Evolutionary conservation across 2,113 vertebrate species (phyloP), one percentile per base, ranked within the genome.

Genomic region (Capreolus pygargus): DNA sequence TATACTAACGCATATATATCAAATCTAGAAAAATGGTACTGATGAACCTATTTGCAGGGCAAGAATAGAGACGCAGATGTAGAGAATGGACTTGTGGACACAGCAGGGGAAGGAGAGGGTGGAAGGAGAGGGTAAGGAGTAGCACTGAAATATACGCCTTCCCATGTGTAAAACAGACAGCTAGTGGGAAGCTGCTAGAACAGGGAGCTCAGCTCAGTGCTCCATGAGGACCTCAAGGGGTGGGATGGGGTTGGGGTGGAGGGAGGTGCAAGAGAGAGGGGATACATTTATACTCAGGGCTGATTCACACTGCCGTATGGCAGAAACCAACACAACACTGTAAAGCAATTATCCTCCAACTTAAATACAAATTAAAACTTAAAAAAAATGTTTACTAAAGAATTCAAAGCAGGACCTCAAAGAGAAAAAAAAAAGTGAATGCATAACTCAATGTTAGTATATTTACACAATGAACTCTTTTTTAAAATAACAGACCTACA

Each of bases 381-480:
- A 27, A 79, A 50, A 19, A n/a, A 36, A 81, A 47, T 12, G 36
- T 23, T 74, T 39, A 39, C 33, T 64, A 12, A 74, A 36, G 67
- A 74, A 74, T 39, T 74, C 67, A 74, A 74, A 74, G n/a, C 64
- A 67, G 33, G 64, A 67, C 8, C 33, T 67, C 64, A 74, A 39
- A 74, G 36, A 74, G 36, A 19, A 33, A 30, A 87, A 87, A 50
- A 50, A 33, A 55, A 86, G 58, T 93, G 23, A 89, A 19, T 91
- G 54, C 16, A 86, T 84, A 89, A 81, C 87, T 52, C 33, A 94
- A 54, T 21, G 81, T 47, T 60, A 30, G 16, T 45, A 83, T 76
- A 50, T 84, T 92, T 94, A 86, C 86, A 95, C 47, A 95, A 60
- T 91, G 21, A 96, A 95, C 16, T 50, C 54, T 33, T 39, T 85